phyloP scores from a whole-genome alignment of 1,140 invertebrate species.

The Zaprionus lachaisei region DNA sequence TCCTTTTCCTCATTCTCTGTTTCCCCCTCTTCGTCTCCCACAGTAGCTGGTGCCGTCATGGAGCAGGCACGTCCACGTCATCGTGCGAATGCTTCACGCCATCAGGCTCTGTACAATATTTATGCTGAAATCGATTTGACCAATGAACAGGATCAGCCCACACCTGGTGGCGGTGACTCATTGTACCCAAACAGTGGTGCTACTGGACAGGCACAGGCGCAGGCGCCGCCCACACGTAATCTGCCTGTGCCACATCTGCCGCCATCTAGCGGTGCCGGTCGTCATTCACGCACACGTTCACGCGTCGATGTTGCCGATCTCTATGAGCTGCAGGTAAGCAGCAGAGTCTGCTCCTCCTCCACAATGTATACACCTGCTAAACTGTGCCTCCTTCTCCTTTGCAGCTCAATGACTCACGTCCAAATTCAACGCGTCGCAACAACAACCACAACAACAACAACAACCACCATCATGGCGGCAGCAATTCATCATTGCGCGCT shows the following conservation, averaged over 20 bases:
- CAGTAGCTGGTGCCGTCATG: conserved; percentile 4
- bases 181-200: background rate
- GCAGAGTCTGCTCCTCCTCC: background rate
- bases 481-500: conserved; percentile 41
- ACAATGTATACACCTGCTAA: too few species aligned
- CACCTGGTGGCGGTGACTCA: background rate
- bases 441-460: conserved; percentile 8
- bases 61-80: conserved; percentile 35
- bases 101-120: conserved; percentile 60
- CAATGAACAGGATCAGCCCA: conserved; percentile 51
- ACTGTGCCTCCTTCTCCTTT: background rate
- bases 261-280: conserved; percentile 25
- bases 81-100: conserved; percentile 45
- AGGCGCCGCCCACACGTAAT: conserved; percentile 27
- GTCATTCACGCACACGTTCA: conserved; percentile 51
- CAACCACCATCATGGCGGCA: conserved; percentile 1
- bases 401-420: conserved; percentile 23
- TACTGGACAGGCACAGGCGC: background rate
- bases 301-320: conserved; percentile 51
- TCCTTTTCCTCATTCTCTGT: background rate
- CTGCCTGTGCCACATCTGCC: conserved; percentile 57
- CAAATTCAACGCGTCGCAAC: conserved; percentile 15
- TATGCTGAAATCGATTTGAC: conserved; percentile 71
- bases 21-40: too few species aligned
- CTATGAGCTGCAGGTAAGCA: conserved; percentile 40